Evolutionary conservation across 2,797 vertebrate genomes (phyloP).

Genomic region (Meda fulgida): DNA sequence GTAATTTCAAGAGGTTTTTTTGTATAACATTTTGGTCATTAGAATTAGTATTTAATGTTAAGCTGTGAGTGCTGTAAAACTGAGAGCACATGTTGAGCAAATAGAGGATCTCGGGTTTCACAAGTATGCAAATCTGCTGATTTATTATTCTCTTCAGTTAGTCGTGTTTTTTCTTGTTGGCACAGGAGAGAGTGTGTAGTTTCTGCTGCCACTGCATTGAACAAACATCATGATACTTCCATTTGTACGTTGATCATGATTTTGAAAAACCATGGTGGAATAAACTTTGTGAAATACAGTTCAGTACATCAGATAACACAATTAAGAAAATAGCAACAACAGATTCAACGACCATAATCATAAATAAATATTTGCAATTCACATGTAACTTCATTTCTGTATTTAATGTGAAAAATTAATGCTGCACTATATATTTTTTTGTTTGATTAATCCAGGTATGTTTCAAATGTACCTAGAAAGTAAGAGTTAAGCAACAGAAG

Average conservation of each 20-base stretch:
- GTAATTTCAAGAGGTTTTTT: not conserved
- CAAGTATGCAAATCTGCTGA: not conserved
- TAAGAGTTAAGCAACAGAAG: not conserved
- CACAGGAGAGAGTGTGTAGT: not conserved
- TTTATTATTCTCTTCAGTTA: no score
- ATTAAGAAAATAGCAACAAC: not conserved
- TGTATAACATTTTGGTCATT: no score
- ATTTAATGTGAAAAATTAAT: not conserved
- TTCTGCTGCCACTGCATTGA: not conserved
- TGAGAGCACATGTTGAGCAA: not conserved
- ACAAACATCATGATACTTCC: no score
- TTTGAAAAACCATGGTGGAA: not conserved
- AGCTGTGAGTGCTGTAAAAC: not conserved
- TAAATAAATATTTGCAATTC: not conserved
- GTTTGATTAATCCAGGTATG: not conserved
- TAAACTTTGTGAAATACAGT: no score
- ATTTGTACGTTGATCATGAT: no score
- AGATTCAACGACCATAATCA: not conserved
- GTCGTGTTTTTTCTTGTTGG: not conserved
- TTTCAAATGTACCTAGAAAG: not conserved
- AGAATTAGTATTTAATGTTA: not conserved
- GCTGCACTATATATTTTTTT: not conserved
- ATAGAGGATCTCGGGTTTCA: not conserved
- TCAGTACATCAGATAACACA: not conserved
- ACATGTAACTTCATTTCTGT: not conserved